Evolutionary conservation across 2,888 invertebrate genomes (phyloP), one percentile per base, ranked within the genome.

Genomic region (Andricus quercusramuli): DNA sequence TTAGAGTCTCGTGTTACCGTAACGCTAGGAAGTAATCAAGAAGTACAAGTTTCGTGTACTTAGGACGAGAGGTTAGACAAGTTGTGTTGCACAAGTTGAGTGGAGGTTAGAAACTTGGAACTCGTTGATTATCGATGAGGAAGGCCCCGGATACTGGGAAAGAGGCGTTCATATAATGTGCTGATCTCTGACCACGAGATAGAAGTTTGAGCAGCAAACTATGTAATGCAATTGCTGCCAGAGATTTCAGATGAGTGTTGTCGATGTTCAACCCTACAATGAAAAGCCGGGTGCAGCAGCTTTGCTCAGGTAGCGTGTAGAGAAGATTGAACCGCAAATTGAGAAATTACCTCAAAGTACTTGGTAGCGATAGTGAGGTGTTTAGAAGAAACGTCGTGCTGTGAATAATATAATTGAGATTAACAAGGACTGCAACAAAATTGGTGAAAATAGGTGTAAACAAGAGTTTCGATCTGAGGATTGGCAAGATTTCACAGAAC

Each of bases 391-490:
- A 74, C 56, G 37, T 56, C 20, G 62, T 76, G 62, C 70, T 25
- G 29, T 29, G 56, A 51, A 44, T 15, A 64, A 32, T 25, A 4
- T 20, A n/a, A 78, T 79, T 20, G 56, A 8, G 51, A 56, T 37
- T 59, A 68, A 67, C 47, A 78, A 44, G 77, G 68, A 56, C 56
- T 11, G n/a, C 5, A 29, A 29, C 76, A 78, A 82, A 62, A 84
- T 84, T 79, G 79, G 84, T 83, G 79, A 86, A 86, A 83, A 85
- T 86, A 87, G 87, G 86, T 87, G 83, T 83, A 83, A 83, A 85
- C 83, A 86, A 83, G 68, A 84, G 84, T 77, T 83, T 80, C 82
- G 85, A 82, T 80, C 80, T 82, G 82, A 85, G 79, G 86, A 81
- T 85, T 78, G 81, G 81, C 83, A 80, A 80, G 79, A 85, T 86